Base-by-base conservation (phyloP, 2,113 vertebrate genomes). In the Paralichthys olivaceus region DNA sequence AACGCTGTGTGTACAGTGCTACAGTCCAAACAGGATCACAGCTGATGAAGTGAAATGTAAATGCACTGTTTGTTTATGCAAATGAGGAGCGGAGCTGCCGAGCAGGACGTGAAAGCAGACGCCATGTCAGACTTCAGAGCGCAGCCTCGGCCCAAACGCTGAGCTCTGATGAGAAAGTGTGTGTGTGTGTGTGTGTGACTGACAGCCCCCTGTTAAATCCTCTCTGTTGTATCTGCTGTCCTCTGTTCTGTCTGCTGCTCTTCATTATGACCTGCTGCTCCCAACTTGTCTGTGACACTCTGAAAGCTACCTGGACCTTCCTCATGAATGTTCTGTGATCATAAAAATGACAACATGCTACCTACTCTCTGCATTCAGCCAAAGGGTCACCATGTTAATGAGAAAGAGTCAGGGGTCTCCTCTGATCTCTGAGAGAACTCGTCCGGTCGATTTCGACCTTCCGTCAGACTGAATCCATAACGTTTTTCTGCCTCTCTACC, bases 221-320 rank as follows among this genome's bases (percentile, higher is more conserved):
- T 79, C 54, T 81, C 62, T 72, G 81, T 82, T 80, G 79, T 83
- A 59, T 75, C 71, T 75, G 81, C 74, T 88, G 69, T 75, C 75
- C 71, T 80, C 75, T 82, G 76, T 87, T 82, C 64, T 70, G 78
- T 85, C 75, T 77, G 84, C 83, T 85, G 85, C 87, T 79, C 84
- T 70, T 84, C 76, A 84, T 84, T 75, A 60, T 28, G 73, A 78
- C 72, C 84, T 75, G 77, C 78, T 86, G 79, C 73, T 74, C 72
- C 75, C 78, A 63, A 71, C 65, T 78, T 45, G 79, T 84, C 57
- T 80, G 59, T 79, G 75, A 84, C 67, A 34, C 69, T 53, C 77
- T 83, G 43, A 81, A 81, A 80, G 80, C 83, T 82, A 26, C 75
- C 63, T 51, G 69, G 69, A 76, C 59, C 69, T 79, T 69, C 65